These are phyloP conservation scores for Holothuria scabra DNA, from an alignment of 53 echinoderm and acorn worm species.

Conservation along the genomic window DNA sequence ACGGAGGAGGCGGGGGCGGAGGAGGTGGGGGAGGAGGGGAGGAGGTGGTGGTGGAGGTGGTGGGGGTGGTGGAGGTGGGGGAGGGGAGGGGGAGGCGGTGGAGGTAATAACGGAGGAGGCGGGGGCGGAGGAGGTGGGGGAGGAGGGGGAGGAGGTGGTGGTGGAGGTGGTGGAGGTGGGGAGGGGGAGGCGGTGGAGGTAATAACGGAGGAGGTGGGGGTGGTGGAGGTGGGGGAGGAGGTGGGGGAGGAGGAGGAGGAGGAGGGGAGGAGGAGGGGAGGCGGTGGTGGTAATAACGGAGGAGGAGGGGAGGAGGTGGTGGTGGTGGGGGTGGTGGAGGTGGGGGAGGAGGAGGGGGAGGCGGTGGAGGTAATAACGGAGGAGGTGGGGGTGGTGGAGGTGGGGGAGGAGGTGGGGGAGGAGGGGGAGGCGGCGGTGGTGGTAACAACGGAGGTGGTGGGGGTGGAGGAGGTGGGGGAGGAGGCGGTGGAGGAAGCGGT, in stretches of 20 bases:
- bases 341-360: slow-evolving; percentile 3
- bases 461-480: not conserved
- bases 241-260: not conserved
- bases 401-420: not conserved
- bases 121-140: not conserved
- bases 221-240: not conserved
- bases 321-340: slow-evolving; percentile 16
- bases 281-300: too few species aligned
- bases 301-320: not conserved
- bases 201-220: not conserved
- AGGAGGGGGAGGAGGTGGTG: not conserved
- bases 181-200: slow-evolving; percentile 7
- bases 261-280: not conserved
- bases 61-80: slow-evolving; percentile 1
- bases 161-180: slow-evolving; percentile 12
- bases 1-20: not conserved
- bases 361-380: not conserved
- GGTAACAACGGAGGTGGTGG: not conserved
- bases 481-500: not conserved
- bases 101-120: not conserved
- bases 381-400: slow-evolving; percentile 8
- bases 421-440: not conserved
- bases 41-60: slow-evolving; percentile 8
- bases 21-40: slow-evolving; percentile 1
- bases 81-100: not conserved